phyloP scores from a whole-genome alignment of 2,113 vertebrate species.

The Neodon shergylaensis region DNA sequence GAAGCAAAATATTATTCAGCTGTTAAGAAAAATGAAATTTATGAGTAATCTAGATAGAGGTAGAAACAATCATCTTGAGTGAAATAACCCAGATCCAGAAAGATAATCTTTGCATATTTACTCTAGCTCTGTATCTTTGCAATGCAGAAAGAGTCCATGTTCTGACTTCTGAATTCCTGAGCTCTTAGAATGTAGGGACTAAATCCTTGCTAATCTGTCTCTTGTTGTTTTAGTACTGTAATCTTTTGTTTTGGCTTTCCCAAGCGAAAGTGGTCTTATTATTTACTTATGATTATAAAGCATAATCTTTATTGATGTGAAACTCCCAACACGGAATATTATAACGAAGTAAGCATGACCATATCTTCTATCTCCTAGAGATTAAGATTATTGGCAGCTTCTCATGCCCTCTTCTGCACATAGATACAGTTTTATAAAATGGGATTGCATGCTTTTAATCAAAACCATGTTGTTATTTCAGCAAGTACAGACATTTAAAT shows the following conservation, averaged over 20 bases:
- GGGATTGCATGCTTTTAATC: constrained; percentile 18
- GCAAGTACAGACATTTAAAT: constrained; percentile 24
- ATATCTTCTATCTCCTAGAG: constrained; percentile 21
- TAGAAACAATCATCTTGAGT: neutral
- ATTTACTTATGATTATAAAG: constrained; percentile 52
- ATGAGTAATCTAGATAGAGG: neutral
- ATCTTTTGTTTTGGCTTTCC: constrained; percentile 23
- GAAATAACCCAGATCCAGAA: neutral
- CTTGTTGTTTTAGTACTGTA: neutral
- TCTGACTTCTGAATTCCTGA: constrained; percentile 22
- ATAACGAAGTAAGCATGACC: constrained; percentile 1
- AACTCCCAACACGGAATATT: constrained; percentile 37
- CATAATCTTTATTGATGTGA: neutral
- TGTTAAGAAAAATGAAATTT: neutral
- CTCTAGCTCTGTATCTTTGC: neutral
- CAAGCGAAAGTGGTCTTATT: constrained; percentile 32
- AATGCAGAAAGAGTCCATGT: neutral
- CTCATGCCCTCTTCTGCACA: neutral
- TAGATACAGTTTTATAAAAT: constrained; percentile 38
- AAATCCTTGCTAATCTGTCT: neutral
- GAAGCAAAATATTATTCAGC: neutral
- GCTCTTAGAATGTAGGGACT: constrained; percentile 18
- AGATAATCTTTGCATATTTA: neutral
- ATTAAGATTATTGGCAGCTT: constrained; percentile 33
- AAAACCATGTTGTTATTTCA: constrained; percentile 45